These are phyloP conservation scores for Falco peregrinus DNA, from an alignment of 2,797 vertebrate species.

Conservation along the genomic window DNA sequence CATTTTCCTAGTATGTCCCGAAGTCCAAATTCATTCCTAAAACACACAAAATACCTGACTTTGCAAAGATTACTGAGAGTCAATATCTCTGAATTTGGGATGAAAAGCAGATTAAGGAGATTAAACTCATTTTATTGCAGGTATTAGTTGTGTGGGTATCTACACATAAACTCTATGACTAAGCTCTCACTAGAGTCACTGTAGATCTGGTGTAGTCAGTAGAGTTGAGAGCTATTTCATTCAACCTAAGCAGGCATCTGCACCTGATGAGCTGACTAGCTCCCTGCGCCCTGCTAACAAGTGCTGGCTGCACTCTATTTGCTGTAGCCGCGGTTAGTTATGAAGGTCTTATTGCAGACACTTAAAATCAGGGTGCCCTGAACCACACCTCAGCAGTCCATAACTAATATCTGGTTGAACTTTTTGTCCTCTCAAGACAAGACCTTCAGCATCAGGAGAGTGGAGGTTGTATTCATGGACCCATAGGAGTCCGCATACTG, in stretches of 20 bases:
- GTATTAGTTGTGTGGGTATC: neutral
- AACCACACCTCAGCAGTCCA: neutral
- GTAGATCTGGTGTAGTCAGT: neutral
- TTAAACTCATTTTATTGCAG: neutral
- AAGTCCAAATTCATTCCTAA: neutral
- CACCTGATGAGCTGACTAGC: neutral
- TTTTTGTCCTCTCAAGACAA: neutral
- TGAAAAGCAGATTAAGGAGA: neutral
- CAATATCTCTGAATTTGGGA: neutral
- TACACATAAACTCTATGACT: neutral
- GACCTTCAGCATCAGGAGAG: neutral
- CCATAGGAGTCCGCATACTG: neutral
- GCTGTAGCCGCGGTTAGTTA: neutral
- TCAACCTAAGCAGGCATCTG: neutral
- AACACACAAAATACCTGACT: neutral
- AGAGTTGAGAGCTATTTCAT: neutral
- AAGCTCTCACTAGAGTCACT: neutral
- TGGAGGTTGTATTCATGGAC: neutral
- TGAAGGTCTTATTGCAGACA: neutral
- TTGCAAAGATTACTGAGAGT: neutral
- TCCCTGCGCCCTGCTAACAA: too few relatives aligned
- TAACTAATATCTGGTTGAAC: neutral
- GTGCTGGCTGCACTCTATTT: neutral
- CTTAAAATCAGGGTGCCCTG: neutral
- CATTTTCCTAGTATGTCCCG: neutral